Conservation (phyloP, 2,113 vertebrate genomes). For the Salvelinus fontinalis region DNA sequence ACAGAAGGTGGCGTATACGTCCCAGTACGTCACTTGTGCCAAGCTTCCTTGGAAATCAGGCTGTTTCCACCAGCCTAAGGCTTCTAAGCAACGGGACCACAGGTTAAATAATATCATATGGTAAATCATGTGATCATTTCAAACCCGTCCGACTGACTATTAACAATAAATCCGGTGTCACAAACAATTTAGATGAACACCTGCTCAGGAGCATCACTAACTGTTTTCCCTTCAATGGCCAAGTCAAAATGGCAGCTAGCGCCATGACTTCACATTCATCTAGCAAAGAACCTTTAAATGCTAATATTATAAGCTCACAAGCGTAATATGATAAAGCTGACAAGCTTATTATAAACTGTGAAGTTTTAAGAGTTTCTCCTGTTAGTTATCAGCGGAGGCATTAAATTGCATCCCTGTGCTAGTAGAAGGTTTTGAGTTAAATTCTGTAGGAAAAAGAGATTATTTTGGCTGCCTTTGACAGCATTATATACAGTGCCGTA, state of each 20-base stretch:
- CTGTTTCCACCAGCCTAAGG: no score
- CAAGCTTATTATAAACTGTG: slow-evolving; percentile 83
- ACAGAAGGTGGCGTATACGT: no score
- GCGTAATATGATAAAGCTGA: slow-evolving; percentile 85
- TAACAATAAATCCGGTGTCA: neutral
- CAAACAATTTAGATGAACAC: neutral
- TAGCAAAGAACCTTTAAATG: slow-evolving; percentile 76
- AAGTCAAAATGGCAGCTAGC: slow-evolving; percentile 66
- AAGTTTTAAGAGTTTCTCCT: slow-evolving; percentile 81
- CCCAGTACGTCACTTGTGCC: no score
- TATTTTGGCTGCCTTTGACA: slow-evolving; percentile 75
- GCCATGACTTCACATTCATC: slow-evolving; percentile 77
- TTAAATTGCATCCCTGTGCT: slow-evolving; percentile 73
- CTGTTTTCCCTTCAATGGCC: slow-evolving; percentile 50
- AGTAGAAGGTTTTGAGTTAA: slow-evolving; percentile 77
- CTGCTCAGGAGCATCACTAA: neutral
- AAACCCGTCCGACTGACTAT: neutral
- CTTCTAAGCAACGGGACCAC: no score
- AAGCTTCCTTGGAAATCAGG: no score
- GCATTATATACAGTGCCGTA: slow-evolving; percentile 58
- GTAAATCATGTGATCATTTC: neutral
- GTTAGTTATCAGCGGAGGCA: slow-evolving; percentile 79
- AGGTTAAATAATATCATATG: no score
- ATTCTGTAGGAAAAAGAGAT: slow-evolving; percentile 75
- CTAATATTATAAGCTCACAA: slow-evolving; percentile 85